Evolutionary conservation across 2,113 vertebrate genomes (phyloP), one percentile per base, ranked within the genome.

Genomic region (Lathamus discolor): DNA sequence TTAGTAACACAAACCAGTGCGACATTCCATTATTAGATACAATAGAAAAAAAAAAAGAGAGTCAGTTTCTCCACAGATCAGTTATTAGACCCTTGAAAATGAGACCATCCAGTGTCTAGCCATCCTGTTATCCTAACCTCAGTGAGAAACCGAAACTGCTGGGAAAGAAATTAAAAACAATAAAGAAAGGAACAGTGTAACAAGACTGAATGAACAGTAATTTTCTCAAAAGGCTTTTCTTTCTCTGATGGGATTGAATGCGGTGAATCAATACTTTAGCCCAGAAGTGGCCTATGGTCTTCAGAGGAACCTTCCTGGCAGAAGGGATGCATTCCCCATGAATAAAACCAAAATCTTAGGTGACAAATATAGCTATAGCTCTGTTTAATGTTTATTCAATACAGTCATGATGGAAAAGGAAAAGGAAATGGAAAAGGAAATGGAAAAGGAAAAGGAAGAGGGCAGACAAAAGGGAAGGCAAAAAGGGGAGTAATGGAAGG

Each of bases 341-440:
- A 87, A 73, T n/a, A 82, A 54, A 72, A 6, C 1, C 35, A 6
- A 6, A 49, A 75, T 9, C 74, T 83, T 66, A 72, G n/a, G 23
- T 16, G 9, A 61, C 16, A 63, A 81, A 75, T 24, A 67, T 3
- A 91, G 5, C 12, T 55, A 41, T 31, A 48, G 6, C 7, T 90
- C 51, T 59, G 7, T 77, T 86, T 68, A 35, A 63, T 43, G 18
- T 77, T 3, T 17, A 69, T 90, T 88, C 64, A 66, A 35, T 88
- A 61, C 1, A 22, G 13, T 67, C 62, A 44, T 9, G 2, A 19
- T 51, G 6, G 33, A 48, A 55, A 31, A 3, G 4, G 11, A 0
- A 15, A n/a, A 43, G 13, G 9, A 20, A 20, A 28, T 37, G 52
- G n/a, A 29, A 23, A 27, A 84, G 9, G 8, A 64, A 72, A 51